Evolutionary conservation across 2,797 vertebrate genomes (phyloP).

Genomic region (Ataeniobius toweri): DNA sequence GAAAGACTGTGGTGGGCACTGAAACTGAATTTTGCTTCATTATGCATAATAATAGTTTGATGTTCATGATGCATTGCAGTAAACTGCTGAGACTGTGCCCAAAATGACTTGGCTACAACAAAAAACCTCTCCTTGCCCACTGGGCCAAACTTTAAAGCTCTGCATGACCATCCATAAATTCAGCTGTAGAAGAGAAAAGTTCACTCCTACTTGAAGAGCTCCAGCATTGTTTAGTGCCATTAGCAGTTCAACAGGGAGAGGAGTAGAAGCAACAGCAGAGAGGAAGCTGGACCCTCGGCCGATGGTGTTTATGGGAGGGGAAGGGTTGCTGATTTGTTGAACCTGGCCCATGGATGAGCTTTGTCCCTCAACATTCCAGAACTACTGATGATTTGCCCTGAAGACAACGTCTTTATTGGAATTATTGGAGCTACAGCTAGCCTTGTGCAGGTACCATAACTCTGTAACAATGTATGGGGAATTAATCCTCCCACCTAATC

Average conservation of each 20-base stretch:
- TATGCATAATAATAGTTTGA: constrained; percentile 53
- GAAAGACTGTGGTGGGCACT: constrained; percentile 8
- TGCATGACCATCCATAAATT: constrained; percentile 70
- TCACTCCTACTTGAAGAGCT: constrained; percentile 55
- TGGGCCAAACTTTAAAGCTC: constrained; percentile 61
- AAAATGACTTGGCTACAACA: constrained; percentile 56
- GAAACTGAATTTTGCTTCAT: constrained; percentile 57
- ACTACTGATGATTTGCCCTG: constrained; percentile 49
- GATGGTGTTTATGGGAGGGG: constrained; percentile 21
- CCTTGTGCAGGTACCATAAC: constrained; percentile 6
- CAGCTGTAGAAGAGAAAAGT: constrained; percentile 50
- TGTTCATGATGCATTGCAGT: constrained; percentile 36
- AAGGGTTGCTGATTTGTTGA: constrained; percentile 67
- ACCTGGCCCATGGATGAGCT: constrained; percentile 67
- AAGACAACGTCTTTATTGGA: constrained; percentile 46
- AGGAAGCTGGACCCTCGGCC: constrained; percentile 12
- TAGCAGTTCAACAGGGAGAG: constrained; percentile 73
- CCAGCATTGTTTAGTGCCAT: constrained; percentile 63
- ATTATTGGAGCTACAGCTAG: constrained; percentile 35
- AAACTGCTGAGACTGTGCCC: constrained; percentile 43
- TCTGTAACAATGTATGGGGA: constrained; percentile 21
- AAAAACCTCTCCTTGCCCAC: constrained; percentile 48
- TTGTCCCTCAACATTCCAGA: constrained; percentile 58
- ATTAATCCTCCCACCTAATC: constrained; percentile 39
- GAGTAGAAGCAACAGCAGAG: constrained; percentile 49